Base-by-base conservation (phyloP, 2,797 vertebrate genomes). In the Phoebastria nigripes region DNA sequence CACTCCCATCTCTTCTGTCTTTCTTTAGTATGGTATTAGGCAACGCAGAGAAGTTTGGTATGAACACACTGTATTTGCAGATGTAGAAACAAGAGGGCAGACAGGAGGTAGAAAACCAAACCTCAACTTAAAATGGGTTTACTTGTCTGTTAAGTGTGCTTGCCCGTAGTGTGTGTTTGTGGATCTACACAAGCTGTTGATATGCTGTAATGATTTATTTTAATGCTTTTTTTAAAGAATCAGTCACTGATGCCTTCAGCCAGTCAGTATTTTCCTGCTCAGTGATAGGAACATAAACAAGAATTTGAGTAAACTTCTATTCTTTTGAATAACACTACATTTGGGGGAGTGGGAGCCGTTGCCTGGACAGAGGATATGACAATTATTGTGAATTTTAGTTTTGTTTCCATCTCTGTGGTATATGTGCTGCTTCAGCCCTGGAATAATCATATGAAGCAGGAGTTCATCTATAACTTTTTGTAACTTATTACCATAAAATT, bases 341-440 rank as follows among this genome's bases (percentile, higher is more conserved):
- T 19, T 33, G 19, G 47, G 20, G 66, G 62, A 52, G 35, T 46
- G 22, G 20, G 35, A 81, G 39, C 67, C 2, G 0, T 77, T 88
- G 28, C 20, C 51, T 74, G 52, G 22, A 9, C 14, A 4, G 25
- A 51, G 47, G 26, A 22, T 15, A 28, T 26, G 20, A 15, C 17
- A 56, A 3, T 31, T 37, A 12, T 0, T 0, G 0, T 35, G 46
- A 66, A 26, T 44, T 56, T 62, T 21, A 39, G 11, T 46, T 84
- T 52, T 61, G 13, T 71, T 73, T 74, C 55, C 0, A 0, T 41
- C 8, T 63, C 29, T 13, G 5, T 63, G 24, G 21, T 13, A 1
- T 26, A n/a, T 0, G 1, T 79, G 77, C 11, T 82, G 19, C 21
- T 39, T 87, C 62, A 79, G 26, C 39, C 19, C 33, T 37, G 26